phyloP scores from a whole-genome alignment of 2,797 vertebrate species.

The Neostethus bicornis region DNA sequence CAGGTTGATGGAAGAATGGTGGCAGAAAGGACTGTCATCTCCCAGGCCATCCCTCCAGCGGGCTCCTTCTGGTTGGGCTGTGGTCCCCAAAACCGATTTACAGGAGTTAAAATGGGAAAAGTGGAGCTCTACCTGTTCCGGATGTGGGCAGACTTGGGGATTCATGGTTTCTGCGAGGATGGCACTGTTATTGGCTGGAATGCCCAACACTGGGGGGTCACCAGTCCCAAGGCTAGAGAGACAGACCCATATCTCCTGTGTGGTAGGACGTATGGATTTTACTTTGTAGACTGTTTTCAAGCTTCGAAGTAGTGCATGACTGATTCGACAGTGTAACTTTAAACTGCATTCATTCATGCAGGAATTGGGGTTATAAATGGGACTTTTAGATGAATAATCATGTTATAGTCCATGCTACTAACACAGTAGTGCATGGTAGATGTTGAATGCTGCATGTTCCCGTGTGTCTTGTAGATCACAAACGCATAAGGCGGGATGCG shows the following conservation, averaged over 20 bases:
- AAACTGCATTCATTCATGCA: slow-evolving; percentile 13
- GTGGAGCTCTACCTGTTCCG: slow-evolving; percentile 82
- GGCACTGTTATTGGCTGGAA: slow-evolving; percentile 78
- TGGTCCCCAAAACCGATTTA: slow-evolving; percentile 14
- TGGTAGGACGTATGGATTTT: slow-evolving; percentile 48
- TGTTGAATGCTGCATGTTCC: slow-evolving; percentile 55
- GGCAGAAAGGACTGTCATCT: slow-evolving; percentile 57
- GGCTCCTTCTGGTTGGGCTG: slow-evolving; percentile 78
- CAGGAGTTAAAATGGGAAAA: neutral
- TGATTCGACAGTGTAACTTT: neutral
- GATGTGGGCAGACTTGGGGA: slow-evolving; percentile 68
- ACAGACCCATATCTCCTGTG: slow-evolving; percentile 67
- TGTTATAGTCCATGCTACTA: slow-evolving; percentile 8
- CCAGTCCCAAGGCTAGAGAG: slow-evolving; percentile 45
- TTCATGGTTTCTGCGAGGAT: slow-evolving; percentile 71
- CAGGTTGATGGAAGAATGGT: slow-evolving; percentile 55
- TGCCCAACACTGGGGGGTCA: slow-evolving; percentile 67
- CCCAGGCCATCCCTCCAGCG: slow-evolving; percentile 54
- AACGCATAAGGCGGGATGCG: slow-evolving; percentile 19
- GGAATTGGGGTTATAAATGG: too few relatives aligned
- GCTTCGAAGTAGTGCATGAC: slow-evolving; percentile 1
- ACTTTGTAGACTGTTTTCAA: neutral
- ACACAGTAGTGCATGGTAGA: slow-evolving; percentile 29
- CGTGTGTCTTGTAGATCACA: slow-evolving; percentile 55
- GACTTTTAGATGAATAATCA: neutral